Base-by-base conservation (phyloP, 2,888 invertebrate genomes). In the Coleophora deauratella region DNA sequence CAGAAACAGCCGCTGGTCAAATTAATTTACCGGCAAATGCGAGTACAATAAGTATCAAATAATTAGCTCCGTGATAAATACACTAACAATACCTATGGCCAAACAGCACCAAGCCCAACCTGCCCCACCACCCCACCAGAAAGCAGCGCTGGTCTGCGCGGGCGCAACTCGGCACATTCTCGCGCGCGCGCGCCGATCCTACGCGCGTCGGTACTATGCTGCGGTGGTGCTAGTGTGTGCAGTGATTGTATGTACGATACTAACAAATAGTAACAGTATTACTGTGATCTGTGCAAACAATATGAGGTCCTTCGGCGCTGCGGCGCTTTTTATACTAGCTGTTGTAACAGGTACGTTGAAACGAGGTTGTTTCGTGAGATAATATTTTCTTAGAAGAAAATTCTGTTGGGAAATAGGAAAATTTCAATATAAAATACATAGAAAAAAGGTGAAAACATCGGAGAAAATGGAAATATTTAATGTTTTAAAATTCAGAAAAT, bases 161-260 rank as follows among this genome's bases (percentile, higher is more conserved):
- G 53, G 52, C 57, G 49, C 45, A 35, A 40, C 53, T 27, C 46
- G 49, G 47, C 50, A 47, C 72, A 68, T 63, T 72, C 71, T 57
- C 67, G 72, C 67, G 72, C 63, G 56, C 63, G 66, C 79, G 85
- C 81, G 84, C 79, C 66, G 71, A 72, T 68, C 73, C 67, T 61
- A 57, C 78, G 84, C 84, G 84, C 79, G 76, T 68, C 66, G 66
- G 68, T 69, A 79, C 62, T 59, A 76, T 76, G 84, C 72, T 64
- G 71, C 73, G 76, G 80, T 80, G 76, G 85, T 84, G 82, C 73
- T 49, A 67, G 80, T 81, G 80, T 64, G 82, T 84, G 81, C 49
- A 52, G 63, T 63, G 63, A n/a, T 31, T 31, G n/a, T 31, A n/a
- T 31, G n/a, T 54, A 49, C 44, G 47, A 33, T 36, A 45, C 43